Conservation (phyloP, 2,113 vertebrate genomes). For the Fulmarus glacialis region DNA sequence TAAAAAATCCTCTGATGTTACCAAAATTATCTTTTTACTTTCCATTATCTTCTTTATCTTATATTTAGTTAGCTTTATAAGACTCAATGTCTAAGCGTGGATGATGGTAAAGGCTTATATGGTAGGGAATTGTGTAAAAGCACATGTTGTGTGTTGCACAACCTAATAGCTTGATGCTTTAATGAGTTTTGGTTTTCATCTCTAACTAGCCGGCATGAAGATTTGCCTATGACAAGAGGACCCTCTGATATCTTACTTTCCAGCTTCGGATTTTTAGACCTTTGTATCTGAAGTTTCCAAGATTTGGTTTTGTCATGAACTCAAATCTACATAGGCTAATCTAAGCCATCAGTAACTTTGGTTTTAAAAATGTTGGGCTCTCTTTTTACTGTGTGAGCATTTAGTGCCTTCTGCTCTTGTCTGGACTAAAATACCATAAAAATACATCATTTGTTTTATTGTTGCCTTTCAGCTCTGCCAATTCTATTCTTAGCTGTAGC, state of each 20-base stretch:
- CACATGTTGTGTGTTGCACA: not conserved
- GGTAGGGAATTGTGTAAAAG: not conserved
- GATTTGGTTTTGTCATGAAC: not conserved
- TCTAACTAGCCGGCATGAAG: not conserved
- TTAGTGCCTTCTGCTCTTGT: not conserved
- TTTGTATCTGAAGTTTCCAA: not conserved
- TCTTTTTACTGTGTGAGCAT: not conserved
- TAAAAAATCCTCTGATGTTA: not conserved
- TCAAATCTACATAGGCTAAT: not conserved
- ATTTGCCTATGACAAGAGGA: not conserved
- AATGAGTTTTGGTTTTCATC: not conserved
- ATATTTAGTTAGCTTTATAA: not conserved
- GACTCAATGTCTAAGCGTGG: not conserved
- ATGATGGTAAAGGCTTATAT: not conserved
- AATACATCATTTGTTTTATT: slow-evolving; percentile 5
- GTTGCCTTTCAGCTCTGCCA: not conserved
- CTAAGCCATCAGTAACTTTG: not conserved
- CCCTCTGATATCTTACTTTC: not conserved
- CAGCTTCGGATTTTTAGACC: not conserved
- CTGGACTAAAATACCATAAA: not conserved
- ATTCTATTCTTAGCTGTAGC: not conserved
- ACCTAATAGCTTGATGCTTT: not conserved
- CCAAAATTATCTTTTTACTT: not conserved
- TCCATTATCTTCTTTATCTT: not conserved
- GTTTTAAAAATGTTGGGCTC: not conserved